A percentile compares a stretch with the other conserved stretches of the same genome.
Conservation (phyloP, 2,113 vertebrate species). For the Oceanites oceanicus region DNA sequence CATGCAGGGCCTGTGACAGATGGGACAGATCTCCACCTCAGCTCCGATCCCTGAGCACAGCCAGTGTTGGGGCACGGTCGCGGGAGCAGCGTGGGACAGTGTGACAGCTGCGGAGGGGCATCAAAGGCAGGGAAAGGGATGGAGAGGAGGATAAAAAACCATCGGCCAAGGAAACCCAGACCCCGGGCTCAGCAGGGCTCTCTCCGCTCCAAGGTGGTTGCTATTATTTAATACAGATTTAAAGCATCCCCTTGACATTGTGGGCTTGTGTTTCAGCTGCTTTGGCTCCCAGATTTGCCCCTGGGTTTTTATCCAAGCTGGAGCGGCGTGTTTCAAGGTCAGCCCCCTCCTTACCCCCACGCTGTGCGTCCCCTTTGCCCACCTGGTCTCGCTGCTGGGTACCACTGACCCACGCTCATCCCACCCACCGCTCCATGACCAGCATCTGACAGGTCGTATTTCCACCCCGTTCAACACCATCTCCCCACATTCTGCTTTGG, state of each 20-base stretch:
- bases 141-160: background rate
- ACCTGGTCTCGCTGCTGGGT: background rate
- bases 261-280: background rate
- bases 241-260: background rate
- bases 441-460: accelerated
- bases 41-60: background rate
- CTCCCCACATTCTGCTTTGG: background rate
- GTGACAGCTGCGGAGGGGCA: background rate
- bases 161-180: background rate
- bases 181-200: background rate
- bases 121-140: background rate
- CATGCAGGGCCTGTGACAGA: accelerated
- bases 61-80: background rate
- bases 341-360: too few relatives aligned
- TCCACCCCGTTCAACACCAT: background rate
- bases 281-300: background rate
- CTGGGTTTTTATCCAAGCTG: background rate
- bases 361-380: accelerated
- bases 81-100: background rate
- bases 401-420: background rate
- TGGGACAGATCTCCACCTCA: background rate
- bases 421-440: background rate
- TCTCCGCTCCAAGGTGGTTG: background rate
- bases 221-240: background rate
- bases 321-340: too few relatives aligned